phyloP scores from a whole-genome alignment of 2,113 vertebrate species.

The Gobiocypris rarus region DNA sequence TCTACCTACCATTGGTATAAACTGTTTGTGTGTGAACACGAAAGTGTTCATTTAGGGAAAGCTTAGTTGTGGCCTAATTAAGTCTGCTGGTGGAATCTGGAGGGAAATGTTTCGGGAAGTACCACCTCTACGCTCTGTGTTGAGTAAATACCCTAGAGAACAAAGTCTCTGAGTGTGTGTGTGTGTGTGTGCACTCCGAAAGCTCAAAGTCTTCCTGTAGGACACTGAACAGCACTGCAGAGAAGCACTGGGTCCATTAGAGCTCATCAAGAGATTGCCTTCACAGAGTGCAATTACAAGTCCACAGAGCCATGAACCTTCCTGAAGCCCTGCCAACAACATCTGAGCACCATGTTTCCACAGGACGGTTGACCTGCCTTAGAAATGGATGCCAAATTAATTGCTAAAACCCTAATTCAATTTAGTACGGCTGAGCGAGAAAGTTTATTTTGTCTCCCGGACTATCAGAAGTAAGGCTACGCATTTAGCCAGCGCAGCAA shows the following conservation, averaged over 20 bases:
- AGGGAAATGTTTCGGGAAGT: constrained; percentile 16
- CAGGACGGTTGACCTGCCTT: constrained; percentile 43
- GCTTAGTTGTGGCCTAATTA: background rate
- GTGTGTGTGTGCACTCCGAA: background rate
- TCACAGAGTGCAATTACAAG: constrained; percentile 54
- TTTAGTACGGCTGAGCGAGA: constrained; percentile 55
- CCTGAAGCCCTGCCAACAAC: constrained; percentile 53
- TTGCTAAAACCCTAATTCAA: constrained; percentile 56
- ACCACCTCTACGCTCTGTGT: constrained; percentile 15
- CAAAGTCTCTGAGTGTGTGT: constrained; percentile 19
- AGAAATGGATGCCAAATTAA: constrained; percentile 49
- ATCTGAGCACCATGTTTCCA: constrained; percentile 52
- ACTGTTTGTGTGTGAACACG: constrained; percentile 5
- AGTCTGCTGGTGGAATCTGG: background rate
- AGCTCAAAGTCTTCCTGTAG: constrained; percentile 32
- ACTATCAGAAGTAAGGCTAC: constrained; percentile 27
- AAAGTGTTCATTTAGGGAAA: constrained; percentile 18
- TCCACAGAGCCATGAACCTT: constrained; percentile 37
- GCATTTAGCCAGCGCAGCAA: constrained; percentile 21
- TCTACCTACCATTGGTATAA: background rate
- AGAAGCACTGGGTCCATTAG: constrained; percentile 48
- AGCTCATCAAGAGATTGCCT: constrained; percentile 57
- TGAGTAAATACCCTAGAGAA: constrained; percentile 11
- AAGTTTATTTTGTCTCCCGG: constrained; percentile 54
- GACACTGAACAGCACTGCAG: constrained; percentile 48